Percentiles rank a stretch among this genome's conserved stretches.
phyloP scores from a whole-genome alignment of 2,888 invertebrate species.

The Salpingus planirostris region DNA sequence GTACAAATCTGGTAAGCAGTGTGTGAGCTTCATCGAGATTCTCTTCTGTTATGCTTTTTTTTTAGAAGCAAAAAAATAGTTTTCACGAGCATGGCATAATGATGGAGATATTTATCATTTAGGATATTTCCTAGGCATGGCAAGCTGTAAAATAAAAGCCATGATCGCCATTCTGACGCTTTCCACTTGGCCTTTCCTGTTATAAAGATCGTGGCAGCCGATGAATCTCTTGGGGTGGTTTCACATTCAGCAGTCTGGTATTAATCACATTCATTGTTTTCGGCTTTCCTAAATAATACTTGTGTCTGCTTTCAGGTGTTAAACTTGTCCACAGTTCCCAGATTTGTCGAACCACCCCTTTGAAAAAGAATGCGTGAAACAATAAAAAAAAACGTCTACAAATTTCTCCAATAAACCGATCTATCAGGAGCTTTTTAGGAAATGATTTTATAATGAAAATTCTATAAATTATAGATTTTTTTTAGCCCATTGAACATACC shows the following conservation, averaged over 20 bases:
- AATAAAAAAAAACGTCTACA: too few species aligned
- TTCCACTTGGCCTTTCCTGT: conserved; percentile 1
- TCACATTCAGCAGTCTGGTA: background rate
- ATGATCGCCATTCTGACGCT: background rate
- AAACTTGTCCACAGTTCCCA: conserved; percentile 1
- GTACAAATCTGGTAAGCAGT: background rate
- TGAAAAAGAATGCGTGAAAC: background rate
- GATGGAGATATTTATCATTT: background rate
- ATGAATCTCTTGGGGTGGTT: conserved; percentile 1
- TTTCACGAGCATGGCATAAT: background rate
- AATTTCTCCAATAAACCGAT: too few species aligned
- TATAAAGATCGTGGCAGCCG: background rate
- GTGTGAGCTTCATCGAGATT: background rate
- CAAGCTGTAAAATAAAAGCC: background rate
- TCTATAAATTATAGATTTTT: background rate
- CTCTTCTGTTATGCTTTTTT: background rate
- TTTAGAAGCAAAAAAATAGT: background rate
- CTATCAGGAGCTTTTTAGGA: too few species aligned
- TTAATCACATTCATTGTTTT: background rate
- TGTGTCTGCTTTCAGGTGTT: conserved; percentile 1
- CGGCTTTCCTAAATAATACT: background rate
- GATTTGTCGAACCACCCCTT: conserved; percentile 1
- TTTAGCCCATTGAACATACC: background rate
- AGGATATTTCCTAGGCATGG: background rate
- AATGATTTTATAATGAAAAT: too few species aligned